Percentiles rank a stretch among this genome's conserved stretches.
Evolutionary conservation across 2,797 vertebrate genomes (phyloP).

Genomic region (Hippopotamyrus pictus): DNA sequence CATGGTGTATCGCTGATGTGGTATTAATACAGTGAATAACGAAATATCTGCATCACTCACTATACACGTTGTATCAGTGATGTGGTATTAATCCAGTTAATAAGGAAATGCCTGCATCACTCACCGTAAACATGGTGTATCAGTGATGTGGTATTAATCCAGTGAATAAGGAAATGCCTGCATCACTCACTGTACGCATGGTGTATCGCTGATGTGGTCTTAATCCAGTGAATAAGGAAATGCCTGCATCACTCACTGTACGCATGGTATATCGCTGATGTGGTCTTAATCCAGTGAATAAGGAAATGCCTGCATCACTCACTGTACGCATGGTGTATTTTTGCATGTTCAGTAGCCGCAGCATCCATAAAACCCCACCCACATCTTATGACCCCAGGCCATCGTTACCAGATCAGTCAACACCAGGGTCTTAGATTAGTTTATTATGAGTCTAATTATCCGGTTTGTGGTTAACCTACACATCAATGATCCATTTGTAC

Average conservation of each 20-base stretch:
- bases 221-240: constrained; percentile 6
- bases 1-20: not conserved
- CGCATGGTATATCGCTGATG: not conserved
- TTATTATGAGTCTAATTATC: constrained; percentile 7
- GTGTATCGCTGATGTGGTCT: not conserved
- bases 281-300: not conserved
- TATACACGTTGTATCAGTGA: not conserved
- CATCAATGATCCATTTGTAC: not conserved
- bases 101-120: not conserved
- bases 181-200: not conserved
- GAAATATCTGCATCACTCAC: not conserved
- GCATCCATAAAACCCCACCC: constrained; percentile 28
- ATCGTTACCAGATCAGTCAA: not conserved
- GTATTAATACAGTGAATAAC: not conserved
- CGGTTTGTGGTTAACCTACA: not conserved
- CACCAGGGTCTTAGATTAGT: not conserved
- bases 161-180: constrained; percentile 8
- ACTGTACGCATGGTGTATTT: not conserved
- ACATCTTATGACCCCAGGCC: constrained; percentile 21
- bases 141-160: not conserved
- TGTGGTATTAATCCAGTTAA: not conserved
- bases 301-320: constrained; percentile 3
- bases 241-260: not conserved
- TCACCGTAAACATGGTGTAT: not conserved
- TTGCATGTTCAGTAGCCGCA: constrained; percentile 3